Percentiles rank a stretch among this genome's conserved stretches.
phyloP scores from a whole-genome alignment of 1,140 invertebrate species.

The Diorhabda sublineata region DNA sequence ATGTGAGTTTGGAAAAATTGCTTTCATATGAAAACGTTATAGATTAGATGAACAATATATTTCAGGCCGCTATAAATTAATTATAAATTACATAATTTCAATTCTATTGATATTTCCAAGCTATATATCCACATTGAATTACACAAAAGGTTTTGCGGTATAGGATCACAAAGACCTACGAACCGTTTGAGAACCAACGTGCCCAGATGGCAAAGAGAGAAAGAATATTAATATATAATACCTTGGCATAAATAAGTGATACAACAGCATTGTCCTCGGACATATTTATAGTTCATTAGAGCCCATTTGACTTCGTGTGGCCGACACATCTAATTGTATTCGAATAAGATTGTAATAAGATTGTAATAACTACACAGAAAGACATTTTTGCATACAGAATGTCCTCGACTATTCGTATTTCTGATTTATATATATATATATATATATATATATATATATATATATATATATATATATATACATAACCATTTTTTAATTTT shows the following conservation, averaged over 20 bases:
- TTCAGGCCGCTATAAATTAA: too few species aligned
- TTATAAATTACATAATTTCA: too few species aligned
- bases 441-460: too few species aligned
- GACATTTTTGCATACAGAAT: slow-evolving; percentile 29
- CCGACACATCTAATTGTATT: slow-evolving; percentile 45
- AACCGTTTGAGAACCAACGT: slow-evolving; percentile 22
- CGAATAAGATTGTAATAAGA: slow-evolving; percentile 45
- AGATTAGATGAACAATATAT: too few species aligned
- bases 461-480: too few species aligned
- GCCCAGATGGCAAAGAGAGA: slow-evolving; percentile 7
- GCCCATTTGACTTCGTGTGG: slow-evolving; percentile 40
- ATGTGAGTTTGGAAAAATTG: too few species aligned
- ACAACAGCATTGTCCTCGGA: slow-evolving; percentile 40
- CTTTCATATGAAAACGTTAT: too few species aligned
- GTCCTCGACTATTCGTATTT: background rate
- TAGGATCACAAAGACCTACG: background rate
- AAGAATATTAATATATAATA: slow-evolving; percentile 43
- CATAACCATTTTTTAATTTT: too few species aligned
- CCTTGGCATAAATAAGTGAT: slow-evolving; percentile 42
- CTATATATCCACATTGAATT: too few species aligned
- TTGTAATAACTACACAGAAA: slow-evolving; percentile 42
- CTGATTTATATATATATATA: too few species aligned
- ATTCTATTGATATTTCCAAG: too few species aligned
- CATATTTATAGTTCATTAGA: slow-evolving; percentile 46
- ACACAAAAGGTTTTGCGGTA: background rate